Evolutionary conservation across 2,113 vertebrate genomes (phyloP).

Genomic region (Chionomys nivalis): DNA sequence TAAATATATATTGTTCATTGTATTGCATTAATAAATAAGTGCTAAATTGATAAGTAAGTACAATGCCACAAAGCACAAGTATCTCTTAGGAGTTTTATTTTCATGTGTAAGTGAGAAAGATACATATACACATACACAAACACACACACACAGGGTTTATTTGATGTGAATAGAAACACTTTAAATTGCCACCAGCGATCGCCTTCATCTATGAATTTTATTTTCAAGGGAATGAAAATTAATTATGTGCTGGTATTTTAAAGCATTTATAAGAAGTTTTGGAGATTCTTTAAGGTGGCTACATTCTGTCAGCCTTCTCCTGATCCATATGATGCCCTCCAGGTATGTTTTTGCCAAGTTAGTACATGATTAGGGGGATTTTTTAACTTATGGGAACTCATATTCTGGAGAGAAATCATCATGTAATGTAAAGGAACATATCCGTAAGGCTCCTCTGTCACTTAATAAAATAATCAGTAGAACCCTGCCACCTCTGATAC

Average conservation of each 20-base stretch:
- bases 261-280: neutral
- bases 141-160: neutral
- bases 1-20: neutral
- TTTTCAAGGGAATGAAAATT: slow-evolving; percentile 20
- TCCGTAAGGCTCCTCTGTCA: neutral
- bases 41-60: neutral
- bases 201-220: neutral
- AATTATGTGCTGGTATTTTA: slow-evolving; percentile 1
- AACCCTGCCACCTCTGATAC: neutral
- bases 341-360: slow-evolving; percentile 1
- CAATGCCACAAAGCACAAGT: neutral
- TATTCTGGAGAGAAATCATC: neutral
- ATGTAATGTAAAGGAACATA: slow-evolving; percentile 25
- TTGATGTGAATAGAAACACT: neutral
- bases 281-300: neutral
- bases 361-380: neutral
- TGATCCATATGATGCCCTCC: neutral
- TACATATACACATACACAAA: neutral
- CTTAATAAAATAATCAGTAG: neutral
- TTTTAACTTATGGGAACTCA: neutral
- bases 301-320: neutral
- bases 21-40: neutral
- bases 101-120: neutral
- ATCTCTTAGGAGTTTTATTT: neutral
- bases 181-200: neutral